A percentile compares a stretch with the other conserved stretches of the same genome.
Evolutionary conservation across 2,888 invertebrate genomes (phyloP).

Genomic region (Fragum fragum): DNA sequence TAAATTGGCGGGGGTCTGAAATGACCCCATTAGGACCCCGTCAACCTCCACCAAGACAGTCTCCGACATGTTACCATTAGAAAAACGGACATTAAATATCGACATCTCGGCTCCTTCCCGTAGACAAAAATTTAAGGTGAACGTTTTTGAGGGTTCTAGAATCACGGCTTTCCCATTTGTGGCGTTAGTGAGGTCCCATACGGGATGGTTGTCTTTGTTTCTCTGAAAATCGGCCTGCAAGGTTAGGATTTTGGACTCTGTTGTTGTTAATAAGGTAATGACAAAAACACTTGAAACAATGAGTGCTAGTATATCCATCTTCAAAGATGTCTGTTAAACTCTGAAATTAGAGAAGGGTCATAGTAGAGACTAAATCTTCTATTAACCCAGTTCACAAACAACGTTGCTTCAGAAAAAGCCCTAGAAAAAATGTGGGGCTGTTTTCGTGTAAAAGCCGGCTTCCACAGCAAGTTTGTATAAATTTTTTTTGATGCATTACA

Average conservation of each 20-base stretch:
- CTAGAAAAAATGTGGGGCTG: no score
- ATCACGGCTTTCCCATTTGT: conserved; percentile 68
- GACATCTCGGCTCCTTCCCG: conserved; percentile 52
- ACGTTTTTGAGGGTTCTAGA: conserved; percentile 51
- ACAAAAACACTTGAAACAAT: background rate
- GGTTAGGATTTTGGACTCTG: conserved; percentile 41
- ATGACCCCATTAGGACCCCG: conserved; percentile 61
- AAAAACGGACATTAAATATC: conserved; percentile 67
- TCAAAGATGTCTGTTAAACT: no score
- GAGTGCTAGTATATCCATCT: background rate
- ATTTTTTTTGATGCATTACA: no score
- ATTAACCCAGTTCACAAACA: no score
- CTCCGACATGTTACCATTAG: conserved; percentile 69
- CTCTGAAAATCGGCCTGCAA: conserved; percentile 54
- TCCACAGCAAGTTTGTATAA: no score
- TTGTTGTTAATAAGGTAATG: background rate
- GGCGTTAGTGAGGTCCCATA: conserved; percentile 63
- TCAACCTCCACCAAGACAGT: conserved; percentile 67
- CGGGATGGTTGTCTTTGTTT: conserved; percentile 65
- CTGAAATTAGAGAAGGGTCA: no score
- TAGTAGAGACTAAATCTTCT: no score
- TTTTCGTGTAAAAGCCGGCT: no score
- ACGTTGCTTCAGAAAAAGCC: no score
- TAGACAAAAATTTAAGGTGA: conserved; percentile 71
- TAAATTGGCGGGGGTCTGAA: conserved; percentile 46